Base-by-base conservation (phyloP, 2,113 vertebrate species). In the Rhizomys pruinosus region DNA sequence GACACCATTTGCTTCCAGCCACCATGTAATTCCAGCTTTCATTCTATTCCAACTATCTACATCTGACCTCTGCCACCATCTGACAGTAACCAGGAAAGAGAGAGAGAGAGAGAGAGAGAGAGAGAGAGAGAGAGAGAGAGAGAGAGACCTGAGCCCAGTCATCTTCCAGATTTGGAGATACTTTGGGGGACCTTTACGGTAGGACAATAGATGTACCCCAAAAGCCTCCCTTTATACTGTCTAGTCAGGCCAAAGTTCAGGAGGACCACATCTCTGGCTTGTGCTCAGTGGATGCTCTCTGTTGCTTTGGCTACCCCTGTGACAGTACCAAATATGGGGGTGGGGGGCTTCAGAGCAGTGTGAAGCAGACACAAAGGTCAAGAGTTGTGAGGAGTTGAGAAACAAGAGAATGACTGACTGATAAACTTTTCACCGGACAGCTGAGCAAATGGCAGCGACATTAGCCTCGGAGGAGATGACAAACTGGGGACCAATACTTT, bases 261-360 rank as follows among this genome's bases (percentile, higher is more conserved):
- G 34, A 7, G 25, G n/a, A 29, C 11, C 12, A 6, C 29, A 37
- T n/a, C n/a, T n/a, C n/a, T n/a, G n/a, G n/a, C n/a, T n/a, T n/a
- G n/a, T 25, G 20, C 42, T 20, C 17, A 42, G 20, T 1, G 5
- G 15, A 5, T n/a, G 37, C 9, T 34, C 8, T 23, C 57, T 32
- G 8, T 3, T 22, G 6, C 27, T 16, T 34, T 19, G 32, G 15
- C 59, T 29, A 0, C 52, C 34, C 10, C 2, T 5, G 9, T 19
- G 4, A 23, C 42, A 2, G 4, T 0, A 7, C 25, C 82, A 47
- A 34, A 17, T 5, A 2, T n/a, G 11, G 23, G 44, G 34, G 17
- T 0, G 25, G 5, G 1, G 3, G 2, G 25, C n/a, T n/a, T n/a
- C n/a, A n/a, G n/a, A n/a, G 5, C 37, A 17, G 12, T 2, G 42